Base-by-base conservation (phyloP, 2,888 invertebrate genomes). In the Bombylius discolor region DNA sequence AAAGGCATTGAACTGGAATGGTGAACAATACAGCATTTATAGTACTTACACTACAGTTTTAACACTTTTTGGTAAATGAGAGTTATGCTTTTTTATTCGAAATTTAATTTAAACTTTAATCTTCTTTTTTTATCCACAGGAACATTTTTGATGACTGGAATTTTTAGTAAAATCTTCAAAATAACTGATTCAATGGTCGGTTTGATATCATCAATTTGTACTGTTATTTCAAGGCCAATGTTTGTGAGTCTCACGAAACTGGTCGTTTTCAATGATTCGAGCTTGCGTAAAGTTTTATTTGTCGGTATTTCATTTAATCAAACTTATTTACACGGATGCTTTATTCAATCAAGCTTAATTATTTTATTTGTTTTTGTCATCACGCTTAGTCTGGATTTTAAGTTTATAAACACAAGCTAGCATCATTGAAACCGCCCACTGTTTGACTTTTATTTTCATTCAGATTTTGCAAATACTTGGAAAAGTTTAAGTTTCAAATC, bases 111-210 rank as follows among this genome's bases (percentile, higher is more conserved):
- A 6, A n/a, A n/a, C n/a, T n/a, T 7, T 14, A 33, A 49, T 3
- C 31, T 49, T 13, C n/a, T 11, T 5, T 42, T 11, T 11, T 11
- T 47, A 14, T 23, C 23, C 46, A 42, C 13, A 65, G 73, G 74
- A 23, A 74, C 74, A 6, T 70, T 73, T 31, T 64, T 74, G 57
- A 73, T 73, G 50, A 72, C 73, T 0, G 70, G 70, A 4, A 64
- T 73, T 12, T 62, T 74, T 4, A 73, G 72, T 58, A 73, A 73
- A 60, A 12, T 68, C 14, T 53, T 73, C 0, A 70, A 70, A 46
- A 65, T 73, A 31, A 63, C 69, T 0, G 73, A 73, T 59, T 60
- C 74, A 12, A 62, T 66, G 49, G 68, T 73, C 57, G 74, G 74
- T 14, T 65, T 73, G 33, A 59, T 73, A 7, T 70, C 73, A 3